These are phyloP conservation scores for Cryptoleucopteryx plumbea DNA, from an alignment of 2,113 vertebrate species.

Conservation along the genomic window DNA sequence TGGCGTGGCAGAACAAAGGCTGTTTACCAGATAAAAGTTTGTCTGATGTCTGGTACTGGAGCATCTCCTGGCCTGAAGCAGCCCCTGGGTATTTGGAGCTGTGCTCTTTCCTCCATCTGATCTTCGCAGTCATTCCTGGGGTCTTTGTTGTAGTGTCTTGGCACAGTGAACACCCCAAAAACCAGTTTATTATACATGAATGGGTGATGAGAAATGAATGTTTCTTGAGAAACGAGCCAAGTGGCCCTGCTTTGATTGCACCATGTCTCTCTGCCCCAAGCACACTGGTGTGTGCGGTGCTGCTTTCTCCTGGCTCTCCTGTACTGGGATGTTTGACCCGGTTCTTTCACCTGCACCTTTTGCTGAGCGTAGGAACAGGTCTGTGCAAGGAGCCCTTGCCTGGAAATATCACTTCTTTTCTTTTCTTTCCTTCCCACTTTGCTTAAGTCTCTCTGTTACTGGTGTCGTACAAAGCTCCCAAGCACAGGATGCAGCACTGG, in stretches of 20 bases:
- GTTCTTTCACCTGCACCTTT: not conserved
- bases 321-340: not conserved
- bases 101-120: not conserved
- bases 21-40: not conserved
- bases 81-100: not conserved
- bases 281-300: accelerated
- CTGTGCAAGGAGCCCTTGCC: not conserved
- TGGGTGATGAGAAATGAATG: not conserved
- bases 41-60: not conserved
- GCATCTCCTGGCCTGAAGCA: not conserved
- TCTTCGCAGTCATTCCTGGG: not conserved
- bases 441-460: not conserved
- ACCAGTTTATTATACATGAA: not conserved
- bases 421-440: too few species aligned
- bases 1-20: not conserved
- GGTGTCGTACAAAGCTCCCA: not conserved
- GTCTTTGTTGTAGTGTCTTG: not conserved
- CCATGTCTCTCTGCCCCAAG: not conserved
- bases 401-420: not conserved
- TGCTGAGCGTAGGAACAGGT: not conserved
- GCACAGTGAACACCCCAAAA: accelerated
- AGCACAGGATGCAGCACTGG: not conserved
- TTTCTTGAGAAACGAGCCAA: not conserved
- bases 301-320: not conserved
- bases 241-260: not conserved